Evolutionary conservation across 2,113 vertebrate genomes (phyloP).

Genomic region (Raphicerus campestris): DNA sequence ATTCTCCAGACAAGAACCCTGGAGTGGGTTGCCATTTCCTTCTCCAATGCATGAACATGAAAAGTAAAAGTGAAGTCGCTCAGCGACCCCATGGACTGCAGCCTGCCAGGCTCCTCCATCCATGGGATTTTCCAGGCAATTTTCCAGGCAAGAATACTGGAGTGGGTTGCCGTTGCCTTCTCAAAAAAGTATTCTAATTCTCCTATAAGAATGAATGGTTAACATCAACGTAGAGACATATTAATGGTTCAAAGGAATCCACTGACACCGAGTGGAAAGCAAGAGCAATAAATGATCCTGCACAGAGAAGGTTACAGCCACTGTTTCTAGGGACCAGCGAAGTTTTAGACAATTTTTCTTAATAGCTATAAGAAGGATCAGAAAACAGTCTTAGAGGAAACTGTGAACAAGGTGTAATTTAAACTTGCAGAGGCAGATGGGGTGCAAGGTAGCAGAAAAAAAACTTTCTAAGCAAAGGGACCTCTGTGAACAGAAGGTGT

Average conservation of each 20-base stretch:
- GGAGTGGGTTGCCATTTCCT: too few relatives aligned
- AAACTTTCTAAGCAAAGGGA: background rate
- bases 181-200: background rate
- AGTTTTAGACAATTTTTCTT: background rate
- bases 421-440: slow-evolving; percentile 14
- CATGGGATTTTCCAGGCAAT: too few relatives aligned
- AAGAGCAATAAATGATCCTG: background rate
- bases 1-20: too few relatives aligned
- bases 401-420: background rate
- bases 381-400: background rate
- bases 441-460: background rate
- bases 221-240: background rate
- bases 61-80: too few relatives aligned
- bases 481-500: background rate
- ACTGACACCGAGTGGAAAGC: background rate
- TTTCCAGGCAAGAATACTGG: too few relatives aligned
- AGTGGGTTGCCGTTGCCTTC: too few relatives aligned
- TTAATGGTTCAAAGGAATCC: background rate
- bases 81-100: too few relatives aligned
- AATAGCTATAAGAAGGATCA: background rate
- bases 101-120: too few relatives aligned
- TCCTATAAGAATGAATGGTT: background rate
- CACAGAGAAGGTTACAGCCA: background rate
- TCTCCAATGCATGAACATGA: too few relatives aligned
- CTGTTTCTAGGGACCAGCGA: background rate